Evolutionary conservation across 2,888 invertebrate genomes (phyloP).

Genomic region (Criorhina ranunculi): DNA sequence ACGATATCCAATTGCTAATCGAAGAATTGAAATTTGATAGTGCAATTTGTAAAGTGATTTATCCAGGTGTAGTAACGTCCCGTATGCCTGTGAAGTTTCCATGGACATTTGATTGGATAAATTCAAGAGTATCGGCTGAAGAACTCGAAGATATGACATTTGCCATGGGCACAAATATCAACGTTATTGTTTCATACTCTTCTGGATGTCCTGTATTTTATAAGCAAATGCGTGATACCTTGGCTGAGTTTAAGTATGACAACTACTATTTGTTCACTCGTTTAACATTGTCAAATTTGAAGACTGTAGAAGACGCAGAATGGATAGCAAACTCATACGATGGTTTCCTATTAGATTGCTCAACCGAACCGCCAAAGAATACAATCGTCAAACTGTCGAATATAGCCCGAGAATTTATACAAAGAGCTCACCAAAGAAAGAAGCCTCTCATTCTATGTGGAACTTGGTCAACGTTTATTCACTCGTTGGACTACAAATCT

Average conservation of each 20-base stretch:
- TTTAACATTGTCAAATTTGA: conserved; percentile 79
- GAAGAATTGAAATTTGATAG: conserved; percentile 41
- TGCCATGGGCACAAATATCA: conserved; percentile 80
- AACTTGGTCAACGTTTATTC: conserved; percentile 77
- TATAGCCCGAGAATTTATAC: conserved; percentile 78
- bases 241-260: conserved; percentile 78
- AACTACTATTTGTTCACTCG: conserved; percentile 79
- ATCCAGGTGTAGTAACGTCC: conserved; percentile 78
- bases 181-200: conserved; percentile 79
- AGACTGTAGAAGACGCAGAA: conserved; percentile 77
- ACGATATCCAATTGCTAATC: conserved; percentile 79
- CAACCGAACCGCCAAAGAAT: background rate
- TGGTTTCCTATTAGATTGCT: conserved; percentile 80
- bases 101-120: conserved; percentile 67
- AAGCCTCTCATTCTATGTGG: conserved; percentile 81
- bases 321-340: conserved; percentile 80
- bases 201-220: conserved; percentile 78
- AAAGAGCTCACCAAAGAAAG: conserved; percentile 76
- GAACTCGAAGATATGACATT: conserved; percentile 83
- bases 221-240: conserved; percentile 75
- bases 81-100: conserved; percentile 81
- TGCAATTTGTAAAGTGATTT: conserved; percentile 79
- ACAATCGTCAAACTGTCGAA: conserved; percentile 77
- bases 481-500: conserved; percentile 78
- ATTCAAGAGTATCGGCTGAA: conserved; percentile 80